Evolutionary conservation across 1,140 invertebrate species (phyloP).

Genomic region (Brachionus plicatilis): DNA sequence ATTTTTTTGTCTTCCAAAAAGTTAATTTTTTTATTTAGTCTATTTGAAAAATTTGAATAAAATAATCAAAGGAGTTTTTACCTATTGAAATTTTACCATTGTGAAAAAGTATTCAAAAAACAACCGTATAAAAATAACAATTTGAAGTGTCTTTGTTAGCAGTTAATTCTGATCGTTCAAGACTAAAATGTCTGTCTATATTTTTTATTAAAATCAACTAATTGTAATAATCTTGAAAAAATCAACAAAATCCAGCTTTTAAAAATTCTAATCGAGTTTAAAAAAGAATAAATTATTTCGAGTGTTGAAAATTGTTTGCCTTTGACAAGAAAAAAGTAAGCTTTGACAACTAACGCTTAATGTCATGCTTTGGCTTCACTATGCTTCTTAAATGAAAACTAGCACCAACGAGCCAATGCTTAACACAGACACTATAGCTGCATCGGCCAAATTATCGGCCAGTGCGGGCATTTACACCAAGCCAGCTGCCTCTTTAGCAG

Average conservation of each 20-base stretch:
- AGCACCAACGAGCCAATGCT: not conserved
- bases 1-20: not conserved
- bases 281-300: slow-evolving; percentile 4
- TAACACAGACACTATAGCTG: slow-evolving; percentile 6
- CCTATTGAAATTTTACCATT: not conserved
- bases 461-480: slow-evolving; percentile 15
- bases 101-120: not conserved
- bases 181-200: slow-evolving; percentile 12
- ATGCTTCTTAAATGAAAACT: slow-evolving; percentile 27
- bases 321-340: not conserved
- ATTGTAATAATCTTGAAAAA: slow-evolving; percentile 15
- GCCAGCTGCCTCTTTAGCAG: not conserved
- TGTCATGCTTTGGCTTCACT: not conserved
- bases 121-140: not conserved
- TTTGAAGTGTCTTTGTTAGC: not conserved
- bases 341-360: not conserved
- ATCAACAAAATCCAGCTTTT: not conserved
- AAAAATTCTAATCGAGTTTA: not conserved
- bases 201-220: not conserved
- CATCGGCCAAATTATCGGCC: not conserved
- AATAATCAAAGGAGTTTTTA: not conserved
- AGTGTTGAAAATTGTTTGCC: not conserved
- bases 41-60: no score
- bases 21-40: not conserved
- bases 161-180: not conserved